phyloP scores from a whole-genome alignment of 2,888 invertebrate species.

The Sesia apiformis region DNA sequence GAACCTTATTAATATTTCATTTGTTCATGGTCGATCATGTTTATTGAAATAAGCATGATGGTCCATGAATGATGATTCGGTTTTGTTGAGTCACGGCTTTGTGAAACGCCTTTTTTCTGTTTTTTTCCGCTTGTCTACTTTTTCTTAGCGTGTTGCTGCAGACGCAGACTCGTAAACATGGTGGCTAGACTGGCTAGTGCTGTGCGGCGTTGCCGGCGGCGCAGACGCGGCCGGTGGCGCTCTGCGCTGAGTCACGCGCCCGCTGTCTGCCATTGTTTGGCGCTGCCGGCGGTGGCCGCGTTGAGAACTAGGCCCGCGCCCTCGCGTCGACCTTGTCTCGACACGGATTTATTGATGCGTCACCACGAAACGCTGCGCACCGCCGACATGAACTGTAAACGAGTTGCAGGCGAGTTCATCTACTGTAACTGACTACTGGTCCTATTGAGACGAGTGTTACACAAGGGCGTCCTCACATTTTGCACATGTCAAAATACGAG shows the following conservation, averaged over 20 bases:
- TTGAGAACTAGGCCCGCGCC: conserved; percentile 54
- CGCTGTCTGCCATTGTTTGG: conserved; percentile 47
- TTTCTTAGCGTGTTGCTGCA: too few species aligned
- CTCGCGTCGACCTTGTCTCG: conserved; percentile 68
- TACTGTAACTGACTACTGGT: conserved; percentile 18
- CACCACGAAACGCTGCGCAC: conserved; percentile 21
- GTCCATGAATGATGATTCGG: too few species aligned
- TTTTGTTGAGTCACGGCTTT: too few species aligned
- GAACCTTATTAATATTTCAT: too few species aligned
- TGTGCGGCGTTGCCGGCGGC: background rate
- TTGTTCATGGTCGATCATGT: too few species aligned
- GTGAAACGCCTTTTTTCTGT: too few species aligned
- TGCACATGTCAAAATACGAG: too few species aligned
- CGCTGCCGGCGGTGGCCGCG: conserved; percentile 17
- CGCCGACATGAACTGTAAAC: conserved; percentile 3
- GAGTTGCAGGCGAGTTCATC: conserved; percentile 25
- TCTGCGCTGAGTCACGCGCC: conserved; percentile 44
- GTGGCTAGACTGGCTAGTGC: background rate
- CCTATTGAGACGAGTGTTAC: too few species aligned
- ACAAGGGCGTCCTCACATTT: too few species aligned
- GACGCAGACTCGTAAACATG: too few species aligned
- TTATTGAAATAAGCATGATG: too few species aligned
- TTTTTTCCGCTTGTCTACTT: too few species aligned
- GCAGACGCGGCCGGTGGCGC: conserved; percentile 1
- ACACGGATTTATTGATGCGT: conserved; percentile 68